Evolutionary conservation across 2,797 vertebrate genomes (phyloP).

Genomic region (Labroides dimidiatus): DNA sequence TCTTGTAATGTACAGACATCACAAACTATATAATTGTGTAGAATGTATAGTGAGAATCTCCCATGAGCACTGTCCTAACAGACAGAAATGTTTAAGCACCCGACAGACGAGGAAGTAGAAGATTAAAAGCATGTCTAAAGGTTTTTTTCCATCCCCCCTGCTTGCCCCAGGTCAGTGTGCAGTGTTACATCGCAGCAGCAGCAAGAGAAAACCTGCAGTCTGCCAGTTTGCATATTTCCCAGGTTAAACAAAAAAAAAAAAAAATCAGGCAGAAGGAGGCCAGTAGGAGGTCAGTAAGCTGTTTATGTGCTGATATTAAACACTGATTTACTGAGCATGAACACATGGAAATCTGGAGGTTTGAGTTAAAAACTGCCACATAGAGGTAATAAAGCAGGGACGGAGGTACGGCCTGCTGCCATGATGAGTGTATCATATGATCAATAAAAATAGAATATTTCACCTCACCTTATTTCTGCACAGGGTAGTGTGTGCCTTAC

Average conservation of each 20-base stretch:
- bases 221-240: conserved; percentile 65
- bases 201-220: conserved; percentile 70
- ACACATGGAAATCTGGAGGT: neutral
- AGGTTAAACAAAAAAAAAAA: conserved; percentile 23
- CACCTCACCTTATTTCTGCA: neutral
- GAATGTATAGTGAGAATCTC: conserved; percentile 15
- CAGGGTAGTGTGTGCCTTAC: neutral
- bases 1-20: too few species aligned
- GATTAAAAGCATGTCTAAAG: conserved; percentile 34
- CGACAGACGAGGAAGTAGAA: conserved; percentile 33
- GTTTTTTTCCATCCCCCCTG: conserved; percentile 3
- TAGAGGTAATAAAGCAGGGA: conserved; percentile 3
- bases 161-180: conserved; percentile 57
- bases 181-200: conserved; percentile 43
- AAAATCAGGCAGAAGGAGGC: conserved; percentile 7
- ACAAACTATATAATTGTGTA: too few species aligned
- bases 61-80: conserved; percentile 18
- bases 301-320: conserved; percentile 2
- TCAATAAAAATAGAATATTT: too few species aligned
- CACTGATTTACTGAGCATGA: neutral
- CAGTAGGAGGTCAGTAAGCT: conserved; percentile 36
- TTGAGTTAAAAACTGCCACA: neutral
- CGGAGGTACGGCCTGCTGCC: conserved; percentile 3
- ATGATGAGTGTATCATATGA: conserved; percentile 16
- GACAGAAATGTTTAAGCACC: conserved; percentile 25